Evolutionary conservation across 2,797 vertebrate species (phyloP), one percentile per base, ranked within the genome.

Genomic region (Bovichtus diacanthus): DNA sequence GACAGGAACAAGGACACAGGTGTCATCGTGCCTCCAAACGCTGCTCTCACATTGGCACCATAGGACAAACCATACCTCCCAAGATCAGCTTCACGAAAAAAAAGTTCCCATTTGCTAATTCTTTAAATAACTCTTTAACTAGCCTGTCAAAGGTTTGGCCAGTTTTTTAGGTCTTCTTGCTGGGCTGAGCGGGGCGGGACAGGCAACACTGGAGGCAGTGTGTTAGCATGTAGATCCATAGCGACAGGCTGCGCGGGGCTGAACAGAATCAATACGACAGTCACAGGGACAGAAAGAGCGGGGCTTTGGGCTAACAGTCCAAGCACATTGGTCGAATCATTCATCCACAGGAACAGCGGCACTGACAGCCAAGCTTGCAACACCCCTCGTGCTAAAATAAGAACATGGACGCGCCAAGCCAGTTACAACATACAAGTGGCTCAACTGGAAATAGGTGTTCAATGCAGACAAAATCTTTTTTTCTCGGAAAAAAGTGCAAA

Each of bases 211-310:
- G 92, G 95, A 95, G 94, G 96, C 96, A 88, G 92, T 93, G 95
- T 69, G 95, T 95, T 95, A 94, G 95, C 96, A 96, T 97, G 97
- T 95, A 97, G 97, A 99, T 99, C 94, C 92, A 88, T 95, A 95
- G 95, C 96, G 97, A 99, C 98, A 98, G 96, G 96, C 96, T 92
- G 93, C 93, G 94, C 95, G 58, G 93, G 93, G 95, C 92, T 92
- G 95, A 97, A 95, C 95, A 95, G 97, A 99, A 99, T 99, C 94
- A 95, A 99, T 99, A 97, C 97, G 98, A 99, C 97, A 99, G 97
- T 97, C 97, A 96, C 96, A 94, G 84, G 94, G 95, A 96, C 96
- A 94, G 96, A 94, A 93, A 85, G 94, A 96, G 96, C 93, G 95
- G 95, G 93, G 97, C 97, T 96, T 94, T 79, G 96, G 97, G 97